A percentile compares a stretch with the other conserved stretches of the same genome.
These are phyloP conservation scores for Benthosema pterotum DNA, from an alignment of 2,797 vertebrate genomes.

Conservation along the genomic window DNA sequence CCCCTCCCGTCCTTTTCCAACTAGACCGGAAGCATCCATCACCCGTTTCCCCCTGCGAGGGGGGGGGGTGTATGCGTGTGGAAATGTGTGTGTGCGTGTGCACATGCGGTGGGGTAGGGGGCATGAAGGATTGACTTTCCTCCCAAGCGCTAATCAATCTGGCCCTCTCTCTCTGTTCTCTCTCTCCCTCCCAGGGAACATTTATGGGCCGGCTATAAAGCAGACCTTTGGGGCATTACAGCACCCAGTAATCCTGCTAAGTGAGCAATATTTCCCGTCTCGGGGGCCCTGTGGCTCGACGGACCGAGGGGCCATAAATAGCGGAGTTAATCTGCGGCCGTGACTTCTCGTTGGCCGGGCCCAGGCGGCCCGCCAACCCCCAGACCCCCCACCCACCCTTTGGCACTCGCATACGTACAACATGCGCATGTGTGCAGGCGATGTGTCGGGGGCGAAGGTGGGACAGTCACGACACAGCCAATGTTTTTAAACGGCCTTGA, in stretches of 20 bases:
- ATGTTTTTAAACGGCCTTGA: conserved; percentile 68
- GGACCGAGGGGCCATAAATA: conserved; percentile 77
- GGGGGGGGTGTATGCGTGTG: no score
- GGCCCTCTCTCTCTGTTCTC: conserved; percentile 76
- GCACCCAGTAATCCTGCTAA: conserved; percentile 87
- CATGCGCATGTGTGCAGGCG: no score
- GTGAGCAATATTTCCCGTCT: conserved; percentile 87
- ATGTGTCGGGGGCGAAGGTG: conserved; percentile 26
- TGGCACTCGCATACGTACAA: not conserved
- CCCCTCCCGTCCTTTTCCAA: conserved; percentile 63
- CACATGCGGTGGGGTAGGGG: conserved; percentile 25
- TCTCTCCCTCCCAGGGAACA: conserved; percentile 80
- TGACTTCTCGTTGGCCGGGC: conserved; percentile 74
- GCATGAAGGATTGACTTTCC: conserved; percentile 83
- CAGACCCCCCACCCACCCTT: conserved; percentile 18
- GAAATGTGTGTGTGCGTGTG: no score
- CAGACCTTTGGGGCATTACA: conserved; percentile 84
- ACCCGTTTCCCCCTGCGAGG: conserved; percentile 57
- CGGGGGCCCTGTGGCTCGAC: conserved; percentile 80
- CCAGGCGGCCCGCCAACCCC: no score
- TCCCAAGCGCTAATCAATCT: conserved; percentile 80
- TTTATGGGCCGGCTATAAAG: conserved; percentile 88
- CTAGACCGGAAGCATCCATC: conserved; percentile 76
- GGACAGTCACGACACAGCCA: conserved; percentile 56
- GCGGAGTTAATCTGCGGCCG: conserved; percentile 82